Evolutionary conservation across 2,888 invertebrate genomes (phyloP).

Genomic region (Erpobdella octoculata): DNA sequence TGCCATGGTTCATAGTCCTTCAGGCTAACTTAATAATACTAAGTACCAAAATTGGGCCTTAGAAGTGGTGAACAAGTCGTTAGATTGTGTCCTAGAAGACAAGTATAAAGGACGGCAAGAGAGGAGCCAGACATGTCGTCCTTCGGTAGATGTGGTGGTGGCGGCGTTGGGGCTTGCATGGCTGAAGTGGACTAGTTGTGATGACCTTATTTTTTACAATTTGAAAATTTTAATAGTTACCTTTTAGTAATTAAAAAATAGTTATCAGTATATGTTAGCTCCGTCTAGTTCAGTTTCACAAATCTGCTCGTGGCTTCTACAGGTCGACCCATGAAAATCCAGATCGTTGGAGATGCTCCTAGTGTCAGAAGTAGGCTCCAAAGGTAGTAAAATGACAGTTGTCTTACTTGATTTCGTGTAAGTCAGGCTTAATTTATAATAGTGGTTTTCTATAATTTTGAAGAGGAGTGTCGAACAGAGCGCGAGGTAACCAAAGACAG

Average conservation of each 20-base stretch:
- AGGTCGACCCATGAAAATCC: conserved; percentile 27
- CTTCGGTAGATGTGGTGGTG: not conserved
- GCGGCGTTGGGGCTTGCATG: too few relatives aligned
- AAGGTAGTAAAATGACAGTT: conserved; percentile 3
- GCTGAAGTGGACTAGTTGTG: conserved; percentile 12
- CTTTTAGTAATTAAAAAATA: not conserved
- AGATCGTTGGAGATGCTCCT: conserved; percentile 20
- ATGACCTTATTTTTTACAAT: not conserved
- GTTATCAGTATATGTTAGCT: not conserved
- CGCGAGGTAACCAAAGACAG: too few relatives aligned
- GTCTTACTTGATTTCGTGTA: too few relatives aligned
- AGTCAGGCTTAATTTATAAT: not conserved
- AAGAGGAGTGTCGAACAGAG: too few relatives aligned
- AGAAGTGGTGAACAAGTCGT: not conserved
- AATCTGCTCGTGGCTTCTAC: conserved; percentile 3
- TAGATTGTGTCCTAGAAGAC: not conserved
- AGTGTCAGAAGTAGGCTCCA: not conserved
- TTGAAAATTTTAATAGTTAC: not conserved
- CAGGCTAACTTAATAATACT: not conserved
- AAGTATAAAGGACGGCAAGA: not conserved
- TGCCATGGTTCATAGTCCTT: not conserved
- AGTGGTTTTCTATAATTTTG: too few relatives aligned
- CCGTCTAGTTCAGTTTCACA: not conserved
- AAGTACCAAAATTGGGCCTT: not conserved
- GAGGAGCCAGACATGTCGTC: not conserved